A percentile compares a stretch with the other conserved stretches of the same genome.
phyloP scores from a whole-genome alignment of 2,113 vertebrate species.

The Urocynchramus pylzowi region DNA sequence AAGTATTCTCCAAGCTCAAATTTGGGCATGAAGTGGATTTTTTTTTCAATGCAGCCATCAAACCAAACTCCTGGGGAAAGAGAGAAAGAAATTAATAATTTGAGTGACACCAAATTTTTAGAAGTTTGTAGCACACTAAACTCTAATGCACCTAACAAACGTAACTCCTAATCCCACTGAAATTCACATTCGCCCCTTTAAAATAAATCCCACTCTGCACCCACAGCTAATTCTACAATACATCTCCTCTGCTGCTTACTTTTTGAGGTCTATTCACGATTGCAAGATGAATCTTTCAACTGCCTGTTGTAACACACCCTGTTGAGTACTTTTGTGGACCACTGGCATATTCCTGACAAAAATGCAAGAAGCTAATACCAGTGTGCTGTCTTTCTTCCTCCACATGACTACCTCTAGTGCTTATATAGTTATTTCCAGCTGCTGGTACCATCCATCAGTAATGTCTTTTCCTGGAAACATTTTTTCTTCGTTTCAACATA shows the following conservation, averaged over 20 bases:
- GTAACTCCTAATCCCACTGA: background rate
- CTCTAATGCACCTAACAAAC: background rate
- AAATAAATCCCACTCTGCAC: background rate
- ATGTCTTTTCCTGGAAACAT: background rate
- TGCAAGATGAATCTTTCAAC: background rate
- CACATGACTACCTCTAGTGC: background rate
- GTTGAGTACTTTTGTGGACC: background rate
- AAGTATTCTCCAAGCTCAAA: background rate
- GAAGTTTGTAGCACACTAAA: background rate
- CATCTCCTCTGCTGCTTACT: background rate
- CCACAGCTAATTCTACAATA: background rate
- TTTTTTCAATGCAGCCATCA: background rate
- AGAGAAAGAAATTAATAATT: background rate
- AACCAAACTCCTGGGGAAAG: background rate
- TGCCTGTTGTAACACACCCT: fast-evolving
- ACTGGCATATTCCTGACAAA: background rate
- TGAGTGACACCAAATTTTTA: background rate
- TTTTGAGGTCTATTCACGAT: background rate
- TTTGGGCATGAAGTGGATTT: background rate
- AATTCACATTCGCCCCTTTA: background rate
- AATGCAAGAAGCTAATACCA: background rate
- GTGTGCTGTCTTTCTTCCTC: background rate
- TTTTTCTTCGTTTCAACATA: background rate
- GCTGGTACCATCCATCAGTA: background rate
- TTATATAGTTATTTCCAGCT: background rate